A percentile compares a stretch with the other conserved stretches of the same genome.
phyloP scores from a whole-genome alignment of 2,888 invertebrate species.

The Leptopterna dolabrata region DNA sequence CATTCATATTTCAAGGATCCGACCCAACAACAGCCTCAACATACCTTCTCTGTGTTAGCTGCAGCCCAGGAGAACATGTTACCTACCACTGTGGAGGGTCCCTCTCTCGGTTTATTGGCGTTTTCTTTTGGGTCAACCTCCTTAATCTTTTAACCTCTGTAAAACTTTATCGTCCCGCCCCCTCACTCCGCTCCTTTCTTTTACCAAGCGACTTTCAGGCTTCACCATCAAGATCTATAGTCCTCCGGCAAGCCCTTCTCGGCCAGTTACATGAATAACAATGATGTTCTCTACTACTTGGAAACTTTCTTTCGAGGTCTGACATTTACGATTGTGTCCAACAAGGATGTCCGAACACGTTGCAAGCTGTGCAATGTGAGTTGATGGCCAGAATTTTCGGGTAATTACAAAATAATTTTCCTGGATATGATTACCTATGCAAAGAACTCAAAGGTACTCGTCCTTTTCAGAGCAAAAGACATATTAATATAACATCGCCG shows the following conservation, averaged over 20 bases:
- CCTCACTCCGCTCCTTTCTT: not conserved
- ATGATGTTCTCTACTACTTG: not conserved
- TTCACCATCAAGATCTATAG: constrained; percentile 30
- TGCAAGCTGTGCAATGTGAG: too few relatives aligned
- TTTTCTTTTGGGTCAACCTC: constrained; percentile 47
- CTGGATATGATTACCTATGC: too few relatives aligned
- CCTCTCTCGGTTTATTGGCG: constrained; percentile 43
- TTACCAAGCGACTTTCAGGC: not conserved
- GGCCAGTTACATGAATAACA: constrained; percentile 26
- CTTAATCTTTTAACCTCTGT: constrained; percentile 48
- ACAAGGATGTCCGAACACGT: too few relatives aligned
- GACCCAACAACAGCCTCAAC: not conserved
- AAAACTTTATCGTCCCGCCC: constrained; percentile 25
- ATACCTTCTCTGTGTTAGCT: not conserved
- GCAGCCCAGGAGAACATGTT: constrained; percentile 16
- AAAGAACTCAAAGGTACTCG: too few relatives aligned
- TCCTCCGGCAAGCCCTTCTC: not conserved
- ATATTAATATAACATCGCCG: too few relatives aligned
- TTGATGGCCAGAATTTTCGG: too few relatives aligned
- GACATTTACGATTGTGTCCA: too few relatives aligned
- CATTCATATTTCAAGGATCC: constrained; percentile 36
- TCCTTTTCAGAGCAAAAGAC: too few relatives aligned
- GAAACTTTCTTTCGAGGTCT: too few relatives aligned
- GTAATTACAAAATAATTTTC: too few relatives aligned
- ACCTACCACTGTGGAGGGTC: constrained; percentile 10